phyloP scores from a whole-genome alignment of 2,113 vertebrate genomes.

The Empidonax alnorum region DNA sequence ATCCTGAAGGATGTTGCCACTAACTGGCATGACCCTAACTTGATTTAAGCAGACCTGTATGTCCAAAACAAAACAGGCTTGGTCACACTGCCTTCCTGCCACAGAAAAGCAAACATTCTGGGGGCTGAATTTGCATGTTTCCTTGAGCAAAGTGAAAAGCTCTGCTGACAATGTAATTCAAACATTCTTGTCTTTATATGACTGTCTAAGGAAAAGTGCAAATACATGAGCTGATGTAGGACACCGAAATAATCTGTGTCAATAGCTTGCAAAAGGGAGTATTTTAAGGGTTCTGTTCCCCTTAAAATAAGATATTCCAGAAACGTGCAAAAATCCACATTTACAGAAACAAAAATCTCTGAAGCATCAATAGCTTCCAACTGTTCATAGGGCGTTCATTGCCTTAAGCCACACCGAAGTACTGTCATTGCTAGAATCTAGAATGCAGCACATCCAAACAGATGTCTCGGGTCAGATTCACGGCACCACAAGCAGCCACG shows the following conservation, averaged over 20 bases:
- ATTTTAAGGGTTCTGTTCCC: not conserved
- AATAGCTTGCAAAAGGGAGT: not conserved
- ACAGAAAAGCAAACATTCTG: not conserved
- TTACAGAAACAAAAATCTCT: not conserved
- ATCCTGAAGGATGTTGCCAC: constrained; percentile 21
- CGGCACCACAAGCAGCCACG: not conserved
- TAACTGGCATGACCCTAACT: constrained; percentile 5
- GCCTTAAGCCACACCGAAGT: not conserved
- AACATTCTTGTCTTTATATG: not conserved
- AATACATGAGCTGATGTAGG: not conserved
- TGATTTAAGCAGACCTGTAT: constrained; percentile 28
- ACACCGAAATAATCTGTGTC: not conserved
- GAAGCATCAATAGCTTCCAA: not conserved
- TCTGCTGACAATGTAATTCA: not conserved
- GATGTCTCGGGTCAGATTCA: not conserved
- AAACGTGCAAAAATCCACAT: not conserved
- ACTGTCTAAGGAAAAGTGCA: not conserved
- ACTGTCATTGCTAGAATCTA: not conserved
- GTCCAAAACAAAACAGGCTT: constrained; percentile 1
- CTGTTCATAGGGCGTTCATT: not conserved
- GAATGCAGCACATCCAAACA: not conserved
- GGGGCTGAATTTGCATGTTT: not conserved
- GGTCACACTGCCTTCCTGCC: not conserved
- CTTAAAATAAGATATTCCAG: not conserved
- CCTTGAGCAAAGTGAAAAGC: not conserved